Conservation (phyloP, 2,797 vertebrate species). For the Centropyge bicolor region DNA sequence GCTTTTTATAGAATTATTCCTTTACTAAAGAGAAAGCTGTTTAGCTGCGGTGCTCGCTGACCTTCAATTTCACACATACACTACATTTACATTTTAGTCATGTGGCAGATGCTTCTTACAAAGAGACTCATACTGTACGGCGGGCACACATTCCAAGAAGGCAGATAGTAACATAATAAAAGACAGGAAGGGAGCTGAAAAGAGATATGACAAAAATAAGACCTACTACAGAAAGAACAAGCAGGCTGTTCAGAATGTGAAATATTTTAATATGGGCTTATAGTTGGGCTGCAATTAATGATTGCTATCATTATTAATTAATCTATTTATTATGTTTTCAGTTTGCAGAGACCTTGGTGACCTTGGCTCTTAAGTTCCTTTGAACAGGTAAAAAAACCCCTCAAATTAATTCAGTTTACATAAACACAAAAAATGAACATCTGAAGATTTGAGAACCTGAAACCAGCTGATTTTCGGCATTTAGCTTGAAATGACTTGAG, state of each 20-base stretch:
- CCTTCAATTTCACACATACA: conserved; percentile 81
- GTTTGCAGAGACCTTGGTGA: neutral
- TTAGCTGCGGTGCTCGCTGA: conserved; percentile 73
- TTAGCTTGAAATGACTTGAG: neutral
- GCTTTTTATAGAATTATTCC: conserved; percentile 86
- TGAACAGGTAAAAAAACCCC: conserved; percentile 2
- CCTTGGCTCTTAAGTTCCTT: neutral
- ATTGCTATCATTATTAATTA: conserved; percentile 22
- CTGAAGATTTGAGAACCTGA: neutral
- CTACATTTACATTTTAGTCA: conserved; percentile 85
- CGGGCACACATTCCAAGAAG: conserved; percentile 61
- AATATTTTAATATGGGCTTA: conserved; percentile 30
- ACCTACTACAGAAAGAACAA: conserved; percentile 47
- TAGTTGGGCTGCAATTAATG: conserved; percentile 17
- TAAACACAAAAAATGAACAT: neutral
- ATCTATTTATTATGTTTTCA: conserved; percentile 10
- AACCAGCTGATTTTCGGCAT: neutral
- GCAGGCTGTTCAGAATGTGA: conserved; percentile 38
- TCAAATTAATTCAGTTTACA: neutral
- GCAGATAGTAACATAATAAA: conserved; percentile 64
- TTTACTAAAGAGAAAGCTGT: conserved; percentile 84
- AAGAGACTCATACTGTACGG: conserved; percentile 68
- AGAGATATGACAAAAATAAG: conserved; percentile 55
- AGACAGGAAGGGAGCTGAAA: conserved; percentile 59
- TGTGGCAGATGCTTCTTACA: conserved; percentile 81